A percentile compares a stretch with the other conserved stretches of the same genome.
Conservation (phyloP, 1,140 invertebrate species). For the Mamestra configurata region DNA sequence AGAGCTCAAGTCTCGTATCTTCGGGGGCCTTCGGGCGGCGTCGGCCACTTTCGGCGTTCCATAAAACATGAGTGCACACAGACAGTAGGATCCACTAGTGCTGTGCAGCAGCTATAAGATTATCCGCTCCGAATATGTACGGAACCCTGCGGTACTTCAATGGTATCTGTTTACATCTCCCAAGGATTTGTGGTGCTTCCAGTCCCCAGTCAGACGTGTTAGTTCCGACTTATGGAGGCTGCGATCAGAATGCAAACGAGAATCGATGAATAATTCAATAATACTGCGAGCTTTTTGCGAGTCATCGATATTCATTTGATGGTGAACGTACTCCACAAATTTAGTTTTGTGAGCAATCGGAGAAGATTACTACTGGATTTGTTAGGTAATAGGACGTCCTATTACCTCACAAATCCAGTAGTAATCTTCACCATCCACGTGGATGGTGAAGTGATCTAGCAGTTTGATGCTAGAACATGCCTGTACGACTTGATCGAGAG, state of each 20-base stretch:
- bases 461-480: not conserved
- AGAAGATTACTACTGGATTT: conserved; percentile 21
- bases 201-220: conserved; percentile 34
- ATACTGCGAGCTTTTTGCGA: conserved; percentile 58
- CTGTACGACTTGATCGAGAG: not conserved
- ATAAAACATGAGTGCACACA: conserved; percentile 48
- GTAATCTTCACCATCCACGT: too few species aligned
- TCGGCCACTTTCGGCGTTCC: conserved; percentile 20
- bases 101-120: conserved; percentile 32
- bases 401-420: too few species aligned
- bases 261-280: conserved; percentile 68
- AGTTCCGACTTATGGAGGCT: conserved; percentile 55
- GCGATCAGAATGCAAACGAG: conserved; percentile 65
- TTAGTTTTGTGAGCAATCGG: conserved; percentile 38
- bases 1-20: conserved; percentile 13
- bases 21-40: conserved; percentile 12
- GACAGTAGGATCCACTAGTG: conserved; percentile 15
- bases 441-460: not conserved
- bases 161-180: conserved; percentile 51
- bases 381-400: conserved; percentile 3
- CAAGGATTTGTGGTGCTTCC: conserved; percentile 43
- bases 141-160: not conserved
- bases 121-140: conserved; percentile 30
- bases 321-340: conserved; percentile 46
- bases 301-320: conserved; percentile 66